Percentiles rank a stretch among this genome's conserved stretches.
phyloP scores from a whole-genome alignment of 1,140 invertebrate genomes.

The Armadillidium nasatum region DNA sequence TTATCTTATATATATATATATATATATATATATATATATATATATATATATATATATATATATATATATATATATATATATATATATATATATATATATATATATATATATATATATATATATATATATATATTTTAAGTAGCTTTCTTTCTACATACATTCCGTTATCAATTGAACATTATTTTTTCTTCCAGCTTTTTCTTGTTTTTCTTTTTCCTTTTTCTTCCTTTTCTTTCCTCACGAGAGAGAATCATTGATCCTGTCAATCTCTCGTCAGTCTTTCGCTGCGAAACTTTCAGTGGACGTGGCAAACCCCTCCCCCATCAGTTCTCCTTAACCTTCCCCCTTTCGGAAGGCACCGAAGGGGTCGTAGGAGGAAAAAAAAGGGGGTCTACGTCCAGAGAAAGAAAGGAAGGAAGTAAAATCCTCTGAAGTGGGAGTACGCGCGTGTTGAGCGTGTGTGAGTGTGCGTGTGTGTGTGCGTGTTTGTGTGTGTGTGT shows the following conservation, averaged over 20 bases:
- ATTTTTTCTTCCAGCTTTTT: background rate
- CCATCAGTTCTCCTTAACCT: too few species aligned
- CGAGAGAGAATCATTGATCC: background rate
- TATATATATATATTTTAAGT: background rate
- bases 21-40: too few species aligned
- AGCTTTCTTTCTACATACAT: background rate
- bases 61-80: background rate
- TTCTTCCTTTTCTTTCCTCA: background rate
- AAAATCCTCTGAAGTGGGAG: too few species aligned
- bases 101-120: slow-evolving; percentile 7
- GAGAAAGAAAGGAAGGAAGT: too few species aligned
- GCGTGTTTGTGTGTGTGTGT: too few species aligned
- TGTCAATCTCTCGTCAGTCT: background rate
- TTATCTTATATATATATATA: too few species aligned
- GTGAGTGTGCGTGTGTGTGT: too few species aligned
- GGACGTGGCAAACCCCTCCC: background rate
- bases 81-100: slow-evolving; percentile 19
- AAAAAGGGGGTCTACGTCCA: background rate
- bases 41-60: too few species aligned
- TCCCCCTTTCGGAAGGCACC: background rate
- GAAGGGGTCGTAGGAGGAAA: background rate
- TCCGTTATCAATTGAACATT: background rate
- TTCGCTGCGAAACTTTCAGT: background rate
- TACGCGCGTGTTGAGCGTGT: too few species aligned
- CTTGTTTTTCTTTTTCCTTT: background rate